Base-by-base conservation (phyloP, 2,888 invertebrate species). In the Ennomos quercinarius region DNA sequence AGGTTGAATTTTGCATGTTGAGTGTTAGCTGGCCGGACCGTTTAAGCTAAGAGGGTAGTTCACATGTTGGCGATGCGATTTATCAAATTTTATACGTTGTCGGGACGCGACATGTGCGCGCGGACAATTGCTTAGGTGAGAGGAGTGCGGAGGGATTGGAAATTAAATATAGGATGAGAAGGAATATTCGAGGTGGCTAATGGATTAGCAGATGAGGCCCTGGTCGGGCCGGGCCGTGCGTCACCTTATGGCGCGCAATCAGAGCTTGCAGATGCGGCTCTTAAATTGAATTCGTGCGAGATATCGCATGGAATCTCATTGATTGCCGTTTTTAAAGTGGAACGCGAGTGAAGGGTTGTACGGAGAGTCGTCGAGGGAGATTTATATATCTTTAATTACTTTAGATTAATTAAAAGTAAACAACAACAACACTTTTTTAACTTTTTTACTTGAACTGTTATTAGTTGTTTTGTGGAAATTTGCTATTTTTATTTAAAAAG, bases 21-120 rank as follows among this genome's bases (percentile, higher is more conserved):
- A 5, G 9, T 2, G 34, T 10, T 6, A 39, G 36, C 54, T 42
- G 62, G 56, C 71, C 78, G 82, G 77, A 78, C 83, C 87, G 90
- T 87, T 89, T 88, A 88, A 86, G 88, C 86, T 84, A 84, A 89
- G 90, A 91, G 91, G 91, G 91, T 90, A 91, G 89, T 90, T 91
- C 90, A 81, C 91, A 90, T 91, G 91, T 91, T 86, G 89, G 85
- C 89, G 84, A 80, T 83, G 86, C 90, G 84, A 91, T 91, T 91
- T 91, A 91, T 91, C 91, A 91, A 91, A 91, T 90, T 91, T 89
- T 89, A 89, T 90, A 85, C 84, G 87, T 82, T 80, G 79, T 72
- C 72, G 81, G 87, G 84, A 79, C 85, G 83, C 84, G 90, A 89
- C 91, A 91, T 90, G 90, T 91, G 91, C 87, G 87, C 81, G 74